Evolutionary conservation across 1,140 invertebrate species (phyloP).

Genomic region (Sycobia sp.): DNA sequence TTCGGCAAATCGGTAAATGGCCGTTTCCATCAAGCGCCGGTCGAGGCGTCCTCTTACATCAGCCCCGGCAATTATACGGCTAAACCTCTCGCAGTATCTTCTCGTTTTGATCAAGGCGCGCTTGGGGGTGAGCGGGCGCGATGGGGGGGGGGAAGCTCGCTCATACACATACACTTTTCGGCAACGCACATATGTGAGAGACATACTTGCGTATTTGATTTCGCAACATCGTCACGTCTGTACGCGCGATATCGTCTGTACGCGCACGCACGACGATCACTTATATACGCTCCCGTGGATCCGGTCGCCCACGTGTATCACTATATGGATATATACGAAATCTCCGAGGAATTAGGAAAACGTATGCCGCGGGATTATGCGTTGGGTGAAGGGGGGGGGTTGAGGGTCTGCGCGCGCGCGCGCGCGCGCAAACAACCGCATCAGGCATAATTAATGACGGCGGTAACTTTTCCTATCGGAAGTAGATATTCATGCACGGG

Average conservation of each 20-base stretch:
- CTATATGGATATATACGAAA: constrained; percentile 30
- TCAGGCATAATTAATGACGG: constrained; percentile 38
- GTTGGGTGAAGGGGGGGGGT: too few relatives aligned
- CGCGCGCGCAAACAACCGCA: constrained; percentile 32
- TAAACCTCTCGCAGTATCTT: constrained; percentile 23
- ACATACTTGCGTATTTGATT: too few relatives aligned
- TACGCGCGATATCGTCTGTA: background rate
- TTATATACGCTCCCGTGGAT: background rate
- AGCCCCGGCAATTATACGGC: constrained; percentile 19
- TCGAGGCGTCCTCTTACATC: background rate
- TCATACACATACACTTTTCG: too few relatives aligned
- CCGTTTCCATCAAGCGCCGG: constrained; percentile 5
- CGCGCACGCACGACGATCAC: too few relatives aligned
- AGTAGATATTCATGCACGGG: constrained; percentile 39
- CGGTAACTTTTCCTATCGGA: constrained; percentile 39
- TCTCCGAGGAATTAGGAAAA: constrained; percentile 32
- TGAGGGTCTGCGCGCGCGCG: too few relatives aligned
- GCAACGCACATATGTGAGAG: too few relatives aligned
- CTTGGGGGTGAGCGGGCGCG: background rate
- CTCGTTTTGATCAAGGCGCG: constrained; percentile 27
- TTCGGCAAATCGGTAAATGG: constrained; percentile 1
- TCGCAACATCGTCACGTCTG: background rate
- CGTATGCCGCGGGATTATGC: constrained; percentile 36
- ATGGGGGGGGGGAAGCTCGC: too few relatives aligned
- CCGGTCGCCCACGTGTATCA: constrained; percentile 7